phyloP scores from a whole-genome alignment of 2,113 vertebrate genomes.

The Gopherus evgoodei region DNA sequence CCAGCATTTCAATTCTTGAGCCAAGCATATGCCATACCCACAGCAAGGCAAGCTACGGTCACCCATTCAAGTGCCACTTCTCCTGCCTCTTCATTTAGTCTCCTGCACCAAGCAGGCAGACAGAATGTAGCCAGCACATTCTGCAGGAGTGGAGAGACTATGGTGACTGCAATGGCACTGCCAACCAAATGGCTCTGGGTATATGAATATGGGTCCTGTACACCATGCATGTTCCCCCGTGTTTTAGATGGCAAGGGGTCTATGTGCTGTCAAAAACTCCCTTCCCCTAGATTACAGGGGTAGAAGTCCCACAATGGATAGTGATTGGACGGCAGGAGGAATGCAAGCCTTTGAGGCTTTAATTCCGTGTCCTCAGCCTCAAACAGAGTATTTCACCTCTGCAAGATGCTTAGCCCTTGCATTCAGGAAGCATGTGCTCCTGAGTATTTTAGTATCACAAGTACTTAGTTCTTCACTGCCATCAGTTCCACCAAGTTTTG shows the following conservation, averaged over 20 bases:
- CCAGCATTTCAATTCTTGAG: neutral
- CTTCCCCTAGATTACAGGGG: too few relatives aligned
- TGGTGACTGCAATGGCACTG: neutral
- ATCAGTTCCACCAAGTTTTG: too few relatives aligned
- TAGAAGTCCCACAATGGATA: too few relatives aligned
- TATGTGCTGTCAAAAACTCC: too few relatives aligned
- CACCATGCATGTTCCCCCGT: neutral
- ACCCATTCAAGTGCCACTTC: neutral
- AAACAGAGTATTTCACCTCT: neutral
- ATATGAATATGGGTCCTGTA: neutral
- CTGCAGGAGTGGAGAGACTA: neutral
- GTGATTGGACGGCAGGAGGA: neutral
- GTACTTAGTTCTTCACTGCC: neutral
- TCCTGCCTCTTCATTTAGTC: neutral
- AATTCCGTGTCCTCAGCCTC: too few relatives aligned
- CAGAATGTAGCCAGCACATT: neutral
- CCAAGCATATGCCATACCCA: fast-evolving
- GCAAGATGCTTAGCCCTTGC: neutral
- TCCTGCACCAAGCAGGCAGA: too few relatives aligned
- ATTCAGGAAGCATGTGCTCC: neutral
- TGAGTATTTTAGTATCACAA: neutral
- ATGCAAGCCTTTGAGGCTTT: neutral
- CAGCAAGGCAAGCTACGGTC: neutral
- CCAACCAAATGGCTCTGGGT: neutral
- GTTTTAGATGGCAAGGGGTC: too few relatives aligned